A percentile compares a stretch with the other conserved stretches of the same genome.
These are phyloP conservation scores for Tinamus guttatus DNA, from an alignment of 2,113 vertebrate species.

Conservation along the genomic window DNA sequence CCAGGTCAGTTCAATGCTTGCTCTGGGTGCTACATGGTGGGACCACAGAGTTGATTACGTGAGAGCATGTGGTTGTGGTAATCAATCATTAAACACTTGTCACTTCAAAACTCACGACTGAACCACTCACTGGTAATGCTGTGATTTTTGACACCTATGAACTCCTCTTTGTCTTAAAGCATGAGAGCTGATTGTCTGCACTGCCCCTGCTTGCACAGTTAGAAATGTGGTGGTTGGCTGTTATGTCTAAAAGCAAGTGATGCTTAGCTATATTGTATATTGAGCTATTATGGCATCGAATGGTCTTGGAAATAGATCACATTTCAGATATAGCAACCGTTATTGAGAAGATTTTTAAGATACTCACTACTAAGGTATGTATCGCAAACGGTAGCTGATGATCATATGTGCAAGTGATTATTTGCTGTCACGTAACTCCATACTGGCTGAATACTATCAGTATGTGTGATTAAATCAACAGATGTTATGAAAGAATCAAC, in stretches of 20 bases:
- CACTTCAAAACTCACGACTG: background rate
- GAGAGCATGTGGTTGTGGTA: background rate
- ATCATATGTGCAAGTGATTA: background rate
- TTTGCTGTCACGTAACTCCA: background rate
- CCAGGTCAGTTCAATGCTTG: background rate
- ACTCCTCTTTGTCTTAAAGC: background rate
- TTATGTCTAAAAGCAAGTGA: background rate
- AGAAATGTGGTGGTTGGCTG: background rate
- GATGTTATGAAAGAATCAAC: background rate
- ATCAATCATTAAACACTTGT: background rate
- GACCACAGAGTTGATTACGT: background rate
- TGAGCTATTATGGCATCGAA: background rate
- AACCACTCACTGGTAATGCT: background rate
- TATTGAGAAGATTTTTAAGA: background rate
- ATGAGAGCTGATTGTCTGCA: background rate
- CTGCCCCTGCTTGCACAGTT: background rate
- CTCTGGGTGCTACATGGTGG: background rate
- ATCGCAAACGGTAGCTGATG: background rate
- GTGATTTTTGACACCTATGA: background rate
- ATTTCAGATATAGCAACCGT: background rate
- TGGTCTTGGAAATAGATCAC: background rate
- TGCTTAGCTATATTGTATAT: background rate
- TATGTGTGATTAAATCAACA: background rate
- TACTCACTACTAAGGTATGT: background rate
- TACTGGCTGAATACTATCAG: background rate